Evolutionary conservation across 1,140 invertebrate genomes (phyloP), one percentile per base, ranked within the genome.

Genomic region (Teleopsis dalmanni): DNA sequence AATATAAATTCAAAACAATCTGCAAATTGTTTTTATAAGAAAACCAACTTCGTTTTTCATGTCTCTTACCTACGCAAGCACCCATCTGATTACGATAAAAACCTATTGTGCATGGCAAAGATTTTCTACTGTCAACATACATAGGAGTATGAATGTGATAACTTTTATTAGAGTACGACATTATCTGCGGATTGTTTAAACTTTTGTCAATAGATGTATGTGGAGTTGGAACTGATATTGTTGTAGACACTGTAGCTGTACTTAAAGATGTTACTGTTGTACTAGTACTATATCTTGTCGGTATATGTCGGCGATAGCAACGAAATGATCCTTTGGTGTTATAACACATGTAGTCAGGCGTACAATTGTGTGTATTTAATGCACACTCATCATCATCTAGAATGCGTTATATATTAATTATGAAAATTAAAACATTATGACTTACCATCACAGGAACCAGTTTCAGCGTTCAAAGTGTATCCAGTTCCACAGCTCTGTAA

Each of bases 401-500:
- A 40, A 50, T 45, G 9, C 47, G 11, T 7, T 46, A 48, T 13
- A 9, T 14, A 50, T 6, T 23, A 26, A 43, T 13, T 14, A 9
- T 6, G 3, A 18, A 38, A 52, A 16, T 45, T 45, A 16, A 7
- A 29, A 29, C 19, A 23, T 18, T 14, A 18, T 36, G 18, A 6
- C 47, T 58, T 71, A 91, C 88, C 88, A 76, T 91, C 88, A 72
- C 95, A 98, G 50, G 81, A 75, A 47, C 90, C 85, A 4, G 85
- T 88, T 9, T 83, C 79, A 7, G 87, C 84, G 62, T 98, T 95
- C 3, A 98, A 71, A 0, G 92, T 95, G 62, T 98, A 98, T 1
- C 96, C 95, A 1, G 94, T 98, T 1, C 95, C 95, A 72, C 95
- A 98, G 1, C 87, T 84, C 18, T 86, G 78, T 22, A 85, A 84